Conservation (phyloP, 2,797 vertebrate species). For the Eutrigla gurnardus region DNA sequence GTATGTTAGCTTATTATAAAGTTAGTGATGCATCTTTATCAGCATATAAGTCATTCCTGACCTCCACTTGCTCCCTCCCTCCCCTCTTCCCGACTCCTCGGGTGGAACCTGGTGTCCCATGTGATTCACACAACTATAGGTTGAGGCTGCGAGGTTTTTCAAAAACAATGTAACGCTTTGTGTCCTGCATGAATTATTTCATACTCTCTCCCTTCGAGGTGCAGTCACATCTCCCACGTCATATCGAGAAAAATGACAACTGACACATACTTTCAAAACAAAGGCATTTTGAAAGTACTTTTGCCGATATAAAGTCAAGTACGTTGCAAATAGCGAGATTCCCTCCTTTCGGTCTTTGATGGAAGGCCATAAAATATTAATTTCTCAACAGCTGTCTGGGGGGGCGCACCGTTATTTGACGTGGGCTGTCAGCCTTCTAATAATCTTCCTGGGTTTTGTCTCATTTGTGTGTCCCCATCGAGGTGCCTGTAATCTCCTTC, state of each 20-base stretch:
- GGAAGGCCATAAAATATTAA: constrained; percentile 81
- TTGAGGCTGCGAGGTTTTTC: constrained; percentile 22
- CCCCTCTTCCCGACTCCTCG: constrained; percentile 12
- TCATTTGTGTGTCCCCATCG: constrained; percentile 75
- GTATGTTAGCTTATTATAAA: constrained; percentile 6
- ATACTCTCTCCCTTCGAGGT: constrained; percentile 21
- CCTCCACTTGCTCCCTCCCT: constrained; percentile 28
- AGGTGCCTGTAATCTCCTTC: constrained; percentile 84
- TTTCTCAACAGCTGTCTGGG: constrained; percentile 77
- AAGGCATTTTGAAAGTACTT: constrained; percentile 22
- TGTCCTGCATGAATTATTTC: constrained; percentile 50
- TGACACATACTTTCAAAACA: constrained; percentile 27
- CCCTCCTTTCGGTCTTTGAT: constrained; percentile 69
- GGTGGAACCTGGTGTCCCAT: constrained; percentile 14
- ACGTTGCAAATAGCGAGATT: constrained; percentile 32
- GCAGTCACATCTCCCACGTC: constrained; percentile 61
- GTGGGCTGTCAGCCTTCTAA: constrained; percentile 74
- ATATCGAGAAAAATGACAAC: constrained; percentile 53
- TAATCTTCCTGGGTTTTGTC: constrained; percentile 81
- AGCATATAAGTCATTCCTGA: constrained; percentile 23
- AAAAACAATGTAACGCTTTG: constrained; percentile 41
- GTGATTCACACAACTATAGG: constrained; percentile 29
- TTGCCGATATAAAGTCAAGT: constrained; percentile 56
- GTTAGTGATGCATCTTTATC: constrained; percentile 13
- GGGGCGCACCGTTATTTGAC: constrained; percentile 74